These are phyloP conservation scores for Alectoris magna DNA, from an alignment of 2,797 vertebrate genomes.

Conservation along the genomic window DNA sequence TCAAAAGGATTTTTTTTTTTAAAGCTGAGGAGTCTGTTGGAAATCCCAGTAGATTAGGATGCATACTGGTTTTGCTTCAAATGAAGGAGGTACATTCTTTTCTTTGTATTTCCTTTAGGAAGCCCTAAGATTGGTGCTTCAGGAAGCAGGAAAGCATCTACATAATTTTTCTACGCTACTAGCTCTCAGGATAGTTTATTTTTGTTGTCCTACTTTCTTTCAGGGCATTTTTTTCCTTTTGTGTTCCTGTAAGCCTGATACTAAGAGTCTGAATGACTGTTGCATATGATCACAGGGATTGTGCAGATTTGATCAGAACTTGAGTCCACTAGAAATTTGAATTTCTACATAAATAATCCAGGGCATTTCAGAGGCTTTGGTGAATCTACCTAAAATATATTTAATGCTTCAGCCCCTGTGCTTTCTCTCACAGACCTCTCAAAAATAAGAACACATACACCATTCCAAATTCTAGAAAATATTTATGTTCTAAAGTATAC, in stretches of 20 bases:
- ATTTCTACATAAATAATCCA: not conserved
- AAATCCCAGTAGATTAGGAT: not conserved
- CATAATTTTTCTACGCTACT: not conserved
- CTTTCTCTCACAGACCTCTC: not conserved
- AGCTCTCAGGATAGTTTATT: not conserved
- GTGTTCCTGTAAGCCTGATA: not conserved
- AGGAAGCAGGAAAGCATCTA: not conserved
- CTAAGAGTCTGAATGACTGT: not conserved
- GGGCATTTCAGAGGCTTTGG: not conserved
- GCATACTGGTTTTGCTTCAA: not conserved
- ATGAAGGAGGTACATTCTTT: not conserved
- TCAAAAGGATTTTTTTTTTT: not conserved
- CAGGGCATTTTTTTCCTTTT: not conserved
- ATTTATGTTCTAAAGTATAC: not conserved
- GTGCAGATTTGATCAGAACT: not conserved
- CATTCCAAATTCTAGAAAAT: not conserved
- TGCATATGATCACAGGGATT: not conserved
- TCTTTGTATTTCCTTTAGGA: not conserved
- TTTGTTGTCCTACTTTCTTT: not conserved
- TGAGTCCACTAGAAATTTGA: not conserved
- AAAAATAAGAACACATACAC: not conserved
- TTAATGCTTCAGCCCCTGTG: not conserved
- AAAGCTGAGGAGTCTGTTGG: not conserved
- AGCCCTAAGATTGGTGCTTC: not conserved
- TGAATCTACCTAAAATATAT: not conserved